A percentile compares a stretch with the other conserved stretches of the same genome.
Evolutionary conservation across 2,888 invertebrate genomes (phyloP).

Genomic region (Brachyptera risi): DNA sequence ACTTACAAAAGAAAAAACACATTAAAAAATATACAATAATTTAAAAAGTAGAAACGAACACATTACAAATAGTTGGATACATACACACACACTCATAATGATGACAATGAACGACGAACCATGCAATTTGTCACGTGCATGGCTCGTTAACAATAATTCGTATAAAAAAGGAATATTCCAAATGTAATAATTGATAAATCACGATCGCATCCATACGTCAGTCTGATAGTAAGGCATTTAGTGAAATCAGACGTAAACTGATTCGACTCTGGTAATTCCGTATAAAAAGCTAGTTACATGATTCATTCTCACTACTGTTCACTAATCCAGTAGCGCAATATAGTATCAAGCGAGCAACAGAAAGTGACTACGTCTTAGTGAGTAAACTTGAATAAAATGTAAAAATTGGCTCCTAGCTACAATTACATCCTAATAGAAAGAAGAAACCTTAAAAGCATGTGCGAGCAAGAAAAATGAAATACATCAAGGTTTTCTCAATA

Average conservation of each 20-base stretch:
- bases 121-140: not conserved
- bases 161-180: slow-evolving; percentile 20
- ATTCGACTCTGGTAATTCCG: slow-evolving; percentile 16
- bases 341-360: too few species aligned
- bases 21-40: not conserved
- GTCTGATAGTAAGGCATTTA: slow-evolving; percentile 34
- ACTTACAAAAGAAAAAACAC: too few species aligned
- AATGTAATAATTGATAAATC: too few species aligned
- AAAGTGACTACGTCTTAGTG: too few species aligned
- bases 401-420: too few species aligned
- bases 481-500: too few species aligned
- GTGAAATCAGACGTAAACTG: slow-evolving; percentile 27
- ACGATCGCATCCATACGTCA: slow-evolving; percentile 28
- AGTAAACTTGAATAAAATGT: too few species aligned
- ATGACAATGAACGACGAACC: not conserved
- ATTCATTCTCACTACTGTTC: not conserved
- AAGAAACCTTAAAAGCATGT: not conserved
- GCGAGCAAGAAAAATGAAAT: not conserved
- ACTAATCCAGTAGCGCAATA: too few species aligned
- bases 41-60: not conserved
- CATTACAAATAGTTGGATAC: not conserved
- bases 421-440: not conserved
- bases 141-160: not conserved
- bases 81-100: not conserved
- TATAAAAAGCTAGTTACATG: slow-evolving; percentile 25